These are phyloP conservation scores for Copsychus sechellarum DNA, from an alignment of 2,113 vertebrate genomes.

Conservation along the genomic window DNA sequence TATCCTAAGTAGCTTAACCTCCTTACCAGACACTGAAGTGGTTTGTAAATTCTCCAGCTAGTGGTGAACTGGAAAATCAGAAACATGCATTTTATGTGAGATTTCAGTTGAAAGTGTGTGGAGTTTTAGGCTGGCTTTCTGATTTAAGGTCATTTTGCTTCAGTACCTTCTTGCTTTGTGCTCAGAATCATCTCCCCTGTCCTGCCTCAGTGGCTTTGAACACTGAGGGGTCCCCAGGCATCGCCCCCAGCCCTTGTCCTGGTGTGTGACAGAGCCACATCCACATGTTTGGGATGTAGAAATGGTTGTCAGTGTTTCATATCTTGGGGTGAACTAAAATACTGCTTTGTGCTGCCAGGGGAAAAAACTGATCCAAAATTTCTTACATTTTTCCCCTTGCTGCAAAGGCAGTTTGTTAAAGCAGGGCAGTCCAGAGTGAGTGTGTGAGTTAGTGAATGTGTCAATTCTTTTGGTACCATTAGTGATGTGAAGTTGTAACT, in stretches of 20 bases:
- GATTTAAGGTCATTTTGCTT: background rate
- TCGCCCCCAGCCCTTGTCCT: background rate
- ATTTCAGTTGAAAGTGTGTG: background rate
- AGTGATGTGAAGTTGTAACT: background rate
- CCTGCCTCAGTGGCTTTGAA: background rate
- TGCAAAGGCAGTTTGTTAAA: background rate
- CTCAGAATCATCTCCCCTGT: background rate
- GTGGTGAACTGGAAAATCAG: background rate
- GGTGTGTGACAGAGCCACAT: background rate
- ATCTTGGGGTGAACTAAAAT: background rate
- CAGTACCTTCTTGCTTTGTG: background rate
- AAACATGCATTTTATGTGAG: background rate
- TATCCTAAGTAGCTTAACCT: constrained; percentile 56
- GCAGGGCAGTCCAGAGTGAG: background rate
- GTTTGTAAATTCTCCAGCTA: constrained; percentile 25
- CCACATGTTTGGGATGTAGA: background rate
- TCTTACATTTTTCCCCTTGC: background rate
- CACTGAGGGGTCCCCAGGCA: background rate
- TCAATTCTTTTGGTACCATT: background rate
- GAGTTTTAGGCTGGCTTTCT: background rate
- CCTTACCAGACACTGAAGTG: background rate
- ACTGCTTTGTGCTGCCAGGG: background rate
- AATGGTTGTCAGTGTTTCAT: background rate
- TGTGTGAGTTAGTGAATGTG: background rate
- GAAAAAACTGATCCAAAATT: background rate